Conservation (phyloP, 2,797 vertebrate genomes). For the Amblyraja radiata region DNA sequence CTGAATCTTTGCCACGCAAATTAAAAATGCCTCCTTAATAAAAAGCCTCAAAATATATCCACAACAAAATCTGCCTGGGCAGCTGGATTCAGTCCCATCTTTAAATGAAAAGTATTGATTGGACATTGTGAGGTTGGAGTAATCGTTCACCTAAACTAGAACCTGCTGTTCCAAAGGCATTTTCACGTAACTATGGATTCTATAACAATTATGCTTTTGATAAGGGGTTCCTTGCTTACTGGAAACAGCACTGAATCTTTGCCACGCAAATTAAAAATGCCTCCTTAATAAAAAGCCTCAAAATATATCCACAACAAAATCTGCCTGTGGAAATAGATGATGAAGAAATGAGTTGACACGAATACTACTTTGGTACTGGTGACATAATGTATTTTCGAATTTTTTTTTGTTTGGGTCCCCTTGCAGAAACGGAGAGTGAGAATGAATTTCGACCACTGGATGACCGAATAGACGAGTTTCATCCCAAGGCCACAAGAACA, state of each 20-base stretch:
- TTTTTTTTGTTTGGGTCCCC: slow-evolving; percentile 37
- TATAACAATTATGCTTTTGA: not conserved
- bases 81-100: not conserved
- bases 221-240: not conserved
- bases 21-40: no score
- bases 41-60: not conserved
- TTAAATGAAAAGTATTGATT: not conserved
- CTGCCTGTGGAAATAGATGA: not conserved
- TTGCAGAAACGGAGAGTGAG: slow-evolving; percentile 91
- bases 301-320: not conserved
- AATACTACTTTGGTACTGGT: not conserved
- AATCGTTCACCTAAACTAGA: not conserved
- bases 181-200: not conserved
- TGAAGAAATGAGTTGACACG: not conserved
- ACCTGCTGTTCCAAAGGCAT: not conserved
- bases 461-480: slow-evolving; percentile 95
- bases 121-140: not conserved
- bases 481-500: slow-evolving; percentile 93
- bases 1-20: not conserved
- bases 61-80: not conserved
- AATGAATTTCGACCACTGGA: slow-evolving; percentile 96
- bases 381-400: slow-evolving; percentile 31
- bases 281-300: no score
- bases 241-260: not conserved
- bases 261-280: no score